phyloP scores from a whole-genome alignment of 1,140 invertebrate genomes.

The Polypedilum vanderplanki region DNA sequence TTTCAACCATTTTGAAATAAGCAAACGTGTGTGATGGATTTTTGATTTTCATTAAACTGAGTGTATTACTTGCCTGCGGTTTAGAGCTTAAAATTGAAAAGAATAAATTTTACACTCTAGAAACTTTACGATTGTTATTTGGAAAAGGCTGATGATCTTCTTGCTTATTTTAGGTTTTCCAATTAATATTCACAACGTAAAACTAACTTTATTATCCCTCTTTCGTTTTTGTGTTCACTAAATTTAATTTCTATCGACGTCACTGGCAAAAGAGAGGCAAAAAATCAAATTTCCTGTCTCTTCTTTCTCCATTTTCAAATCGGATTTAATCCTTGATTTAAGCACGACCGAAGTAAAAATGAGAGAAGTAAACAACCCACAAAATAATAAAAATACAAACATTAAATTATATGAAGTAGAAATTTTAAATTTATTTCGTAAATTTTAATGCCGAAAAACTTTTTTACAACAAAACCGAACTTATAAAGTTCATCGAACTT shows the following conservation, averaged over 20 bases:
- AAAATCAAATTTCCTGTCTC: constrained; percentile 10
- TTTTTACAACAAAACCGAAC: too few species aligned
- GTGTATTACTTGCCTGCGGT: not conserved
- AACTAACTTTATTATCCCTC: constrained; percentile 12
- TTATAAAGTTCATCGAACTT: too few species aligned
- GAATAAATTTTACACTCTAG: not conserved
- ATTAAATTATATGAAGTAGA: not conserved
- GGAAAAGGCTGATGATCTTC: not conserved
- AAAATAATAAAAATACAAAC: not conserved
- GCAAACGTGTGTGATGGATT: constrained; percentile 3
- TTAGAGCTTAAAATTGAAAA: not conserved
- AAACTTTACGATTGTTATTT: not conserved
- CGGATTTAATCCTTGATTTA: constrained; percentile 4
- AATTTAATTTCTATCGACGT: constrained; percentile 10
- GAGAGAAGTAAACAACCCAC: not conserved
- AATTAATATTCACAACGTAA: constrained; percentile 9
- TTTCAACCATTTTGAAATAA: not conserved
- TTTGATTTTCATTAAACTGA: constrained; percentile 15
- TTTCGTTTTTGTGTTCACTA: not conserved
- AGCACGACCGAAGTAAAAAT: not conserved
- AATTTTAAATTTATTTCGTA: not conserved
- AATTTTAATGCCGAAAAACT: too few species aligned
- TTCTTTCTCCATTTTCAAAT: not conserved
- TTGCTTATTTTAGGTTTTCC: not conserved
- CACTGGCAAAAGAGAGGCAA: not conserved